These are phyloP conservation scores for Cettia cetti DNA, from an alignment of 2,113 vertebrate species.

Conservation along the genomic window DNA sequence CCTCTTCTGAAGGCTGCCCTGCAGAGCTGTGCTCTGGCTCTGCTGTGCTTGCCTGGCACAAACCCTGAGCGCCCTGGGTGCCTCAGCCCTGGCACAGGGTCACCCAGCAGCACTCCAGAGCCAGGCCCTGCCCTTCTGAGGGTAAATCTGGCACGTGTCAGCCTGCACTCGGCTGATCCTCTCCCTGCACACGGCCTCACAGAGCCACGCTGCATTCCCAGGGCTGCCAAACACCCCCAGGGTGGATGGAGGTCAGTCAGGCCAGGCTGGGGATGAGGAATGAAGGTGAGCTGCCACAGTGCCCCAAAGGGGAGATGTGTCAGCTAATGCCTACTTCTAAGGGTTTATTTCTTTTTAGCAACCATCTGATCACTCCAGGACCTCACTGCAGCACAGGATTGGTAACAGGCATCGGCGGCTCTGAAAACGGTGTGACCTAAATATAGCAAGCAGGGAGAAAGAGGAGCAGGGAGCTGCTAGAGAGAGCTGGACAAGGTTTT, in stretches of 20 bases:
- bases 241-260: neutral
- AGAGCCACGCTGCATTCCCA: neutral
- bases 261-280: neutral
- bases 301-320: neutral
- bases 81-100: neutral
- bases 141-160: neutral
- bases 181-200: accelerated
- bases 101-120: neutral
- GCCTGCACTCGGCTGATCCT: neutral
- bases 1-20: neutral
- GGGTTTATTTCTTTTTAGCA: neutral
- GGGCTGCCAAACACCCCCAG: neutral
- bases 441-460: neutral
- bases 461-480: neutral
- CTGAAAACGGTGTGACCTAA: neutral
- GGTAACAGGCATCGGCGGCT: neutral
- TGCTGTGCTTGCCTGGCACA: neutral
- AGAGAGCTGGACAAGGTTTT: neutral
- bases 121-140: neutral
- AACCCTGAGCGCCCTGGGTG: neutral
- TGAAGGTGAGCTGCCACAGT: neutral
- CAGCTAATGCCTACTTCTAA: neutral
- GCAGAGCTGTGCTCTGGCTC: neutral
- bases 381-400: neutral
- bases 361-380: neutral